A percentile compares a stretch with the other conserved stretches of the same genome.
These are phyloP conservation scores for Brachionus paranguensis DNA, from an alignment of 1,140 invertebrate species.

Conservation along the genomic window DNA sequence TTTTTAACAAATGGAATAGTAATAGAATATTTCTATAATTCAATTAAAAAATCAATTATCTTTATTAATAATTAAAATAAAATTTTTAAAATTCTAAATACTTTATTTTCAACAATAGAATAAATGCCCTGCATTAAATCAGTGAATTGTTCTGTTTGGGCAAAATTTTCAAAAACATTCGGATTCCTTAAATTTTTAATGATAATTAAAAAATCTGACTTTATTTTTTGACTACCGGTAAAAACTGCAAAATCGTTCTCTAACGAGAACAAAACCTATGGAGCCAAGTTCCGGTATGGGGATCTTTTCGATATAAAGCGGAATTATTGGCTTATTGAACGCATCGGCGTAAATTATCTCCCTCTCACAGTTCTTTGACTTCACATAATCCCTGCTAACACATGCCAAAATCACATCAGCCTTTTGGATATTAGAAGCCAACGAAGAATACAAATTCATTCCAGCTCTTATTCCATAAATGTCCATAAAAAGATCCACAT, in stretches of 20 bases:
- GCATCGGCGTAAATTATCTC: slow-evolving; percentile 14
- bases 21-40: neutral
- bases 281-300: neutral
- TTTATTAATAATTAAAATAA: neutral
- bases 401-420: slow-evolving; percentile 12
- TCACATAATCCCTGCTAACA: neutral
- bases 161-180: slow-evolving; percentile 9
- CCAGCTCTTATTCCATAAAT: neutral
- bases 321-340: neutral
- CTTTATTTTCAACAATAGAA: neutral
- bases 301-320: slow-evolving; percentile 1
- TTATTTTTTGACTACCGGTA: neutral
- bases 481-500: slow-evolving; percentile 14
- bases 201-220: neutral
- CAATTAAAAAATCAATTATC: neutral
- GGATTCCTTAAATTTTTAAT: neutral
- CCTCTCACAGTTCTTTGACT: neutral
- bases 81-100: neutral
- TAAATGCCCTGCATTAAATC: neutral
- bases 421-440: neutral
- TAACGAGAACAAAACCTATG: neutral
- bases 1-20: neutral
- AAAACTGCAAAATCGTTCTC: slow-evolving; percentile 8
- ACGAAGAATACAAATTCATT: neutral
- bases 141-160: neutral